Evolutionary conservation across 2,113 vertebrate genomes (phyloP).

Genomic region (Embiotoca jacksoni): DNA sequence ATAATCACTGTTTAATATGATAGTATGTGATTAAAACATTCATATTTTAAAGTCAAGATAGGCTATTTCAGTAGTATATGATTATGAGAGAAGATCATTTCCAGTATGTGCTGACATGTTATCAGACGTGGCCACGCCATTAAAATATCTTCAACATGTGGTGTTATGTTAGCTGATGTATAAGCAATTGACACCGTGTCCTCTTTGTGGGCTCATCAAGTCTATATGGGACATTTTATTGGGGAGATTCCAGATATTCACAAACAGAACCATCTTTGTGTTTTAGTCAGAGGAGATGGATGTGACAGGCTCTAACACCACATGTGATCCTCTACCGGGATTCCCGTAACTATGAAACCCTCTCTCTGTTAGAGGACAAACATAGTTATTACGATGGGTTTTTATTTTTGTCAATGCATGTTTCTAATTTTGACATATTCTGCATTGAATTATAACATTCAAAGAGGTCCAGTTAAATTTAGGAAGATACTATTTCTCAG

Average conservation of each 20-base stretch:
- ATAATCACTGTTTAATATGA: no score
- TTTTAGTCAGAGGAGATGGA: not conserved
- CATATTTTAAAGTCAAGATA: no score
- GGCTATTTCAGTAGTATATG: no score
- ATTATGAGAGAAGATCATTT: no score
- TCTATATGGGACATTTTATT: not conserved
- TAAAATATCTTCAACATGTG: not conserved
- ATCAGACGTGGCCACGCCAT: not conserved
- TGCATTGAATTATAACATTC: no score
- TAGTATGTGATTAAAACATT: no score
- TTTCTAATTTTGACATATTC: not conserved
- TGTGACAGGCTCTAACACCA: not conserved
- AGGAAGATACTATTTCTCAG: no score
- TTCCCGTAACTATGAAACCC: no score
- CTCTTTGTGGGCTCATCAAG: not conserved
- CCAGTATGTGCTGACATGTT: not conserved
- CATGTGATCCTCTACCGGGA: not conserved
- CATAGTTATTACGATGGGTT: not conserved
- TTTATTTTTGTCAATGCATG: not conserved
- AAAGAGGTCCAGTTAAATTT: no score
- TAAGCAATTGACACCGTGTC: not conserved
- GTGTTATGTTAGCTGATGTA: not conserved
- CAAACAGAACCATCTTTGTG: constrained; percentile 12
- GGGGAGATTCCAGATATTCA: not conserved
- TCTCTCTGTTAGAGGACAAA: not conserved